Evolutionary conservation across 2,888 invertebrate species (phyloP).

Genomic region (Heliconius cydno): DNA sequence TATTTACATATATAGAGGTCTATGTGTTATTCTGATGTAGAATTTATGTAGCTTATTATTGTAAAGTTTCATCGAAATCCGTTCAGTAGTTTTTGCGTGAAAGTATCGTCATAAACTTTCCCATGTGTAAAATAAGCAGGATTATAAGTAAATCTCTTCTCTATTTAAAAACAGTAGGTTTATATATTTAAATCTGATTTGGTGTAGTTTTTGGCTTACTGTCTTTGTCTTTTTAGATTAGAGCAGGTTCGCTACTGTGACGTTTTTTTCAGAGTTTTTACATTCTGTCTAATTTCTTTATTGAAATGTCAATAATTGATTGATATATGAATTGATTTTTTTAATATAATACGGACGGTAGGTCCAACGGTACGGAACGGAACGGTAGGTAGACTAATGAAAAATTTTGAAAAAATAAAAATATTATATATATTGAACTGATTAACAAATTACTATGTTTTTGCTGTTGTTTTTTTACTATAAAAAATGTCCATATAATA

Average conservation of each 20-base stretch:
- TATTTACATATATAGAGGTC: not conserved
- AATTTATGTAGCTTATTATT: not conserved
- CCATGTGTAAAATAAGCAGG: not conserved
- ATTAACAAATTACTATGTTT: not conserved
- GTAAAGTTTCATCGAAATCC: not conserved
- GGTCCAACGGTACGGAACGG: too few species aligned
- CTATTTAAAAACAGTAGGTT: too few species aligned
- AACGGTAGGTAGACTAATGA: too few species aligned
- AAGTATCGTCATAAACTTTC: not conserved
- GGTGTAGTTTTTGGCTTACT: not conserved
- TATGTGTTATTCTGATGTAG: not conserved
- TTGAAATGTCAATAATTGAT: not conserved
- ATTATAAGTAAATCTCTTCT: too few species aligned
- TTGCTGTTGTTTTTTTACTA: not conserved
- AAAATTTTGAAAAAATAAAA: too few species aligned
- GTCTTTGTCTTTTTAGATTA: too few species aligned
- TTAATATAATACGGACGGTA: too few species aligned
- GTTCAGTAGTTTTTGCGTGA: not conserved
- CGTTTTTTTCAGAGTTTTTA: not conserved
- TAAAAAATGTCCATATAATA: not conserved
- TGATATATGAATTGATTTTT: not conserved
- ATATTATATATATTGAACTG: not conserved
- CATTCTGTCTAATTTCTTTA: not conserved
- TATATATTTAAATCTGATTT: not conserved
- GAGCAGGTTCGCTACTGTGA: too few species aligned